Percentiles rank a stretch among this genome's conserved stretches.
Evolutionary conservation across 30 jellyfish, hydroid and myxozoan species (phyloP).

Genomic region (Cassiopea xamachana): DNA sequence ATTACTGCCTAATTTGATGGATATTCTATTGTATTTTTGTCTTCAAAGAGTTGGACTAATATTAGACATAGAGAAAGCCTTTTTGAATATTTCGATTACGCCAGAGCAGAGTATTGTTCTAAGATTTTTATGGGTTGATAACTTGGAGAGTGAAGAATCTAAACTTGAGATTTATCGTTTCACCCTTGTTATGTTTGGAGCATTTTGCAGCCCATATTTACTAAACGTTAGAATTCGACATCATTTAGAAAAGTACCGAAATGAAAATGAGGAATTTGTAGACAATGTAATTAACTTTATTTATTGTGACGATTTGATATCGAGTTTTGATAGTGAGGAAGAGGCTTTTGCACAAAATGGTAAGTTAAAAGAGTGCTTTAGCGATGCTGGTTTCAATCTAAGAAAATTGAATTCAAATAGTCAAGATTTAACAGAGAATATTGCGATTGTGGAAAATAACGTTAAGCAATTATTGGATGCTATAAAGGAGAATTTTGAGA

Average conservation of each 20-base stretch:
- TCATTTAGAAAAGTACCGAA: background rate
- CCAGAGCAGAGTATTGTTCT: background rate
- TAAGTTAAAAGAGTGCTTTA: background rate
- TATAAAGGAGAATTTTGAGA: background rate
- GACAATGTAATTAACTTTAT: background rate
- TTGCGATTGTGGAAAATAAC: background rate
- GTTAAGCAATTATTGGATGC: background rate
- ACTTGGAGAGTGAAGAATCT: background rate
- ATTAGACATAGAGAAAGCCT: conserved; percentile 32
- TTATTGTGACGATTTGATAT: background rate
- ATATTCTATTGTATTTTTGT: conserved; percentile 4
- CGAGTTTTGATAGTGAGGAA: background rate
- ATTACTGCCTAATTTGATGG: background rate
- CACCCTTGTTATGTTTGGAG: background rate
- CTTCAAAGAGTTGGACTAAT: background rate
- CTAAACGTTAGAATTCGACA: background rate
- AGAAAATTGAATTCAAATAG: background rate
- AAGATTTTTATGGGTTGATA: conserved; percentile 3
- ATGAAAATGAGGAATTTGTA: background rate
- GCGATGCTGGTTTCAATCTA: background rate
- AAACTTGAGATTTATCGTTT: background rate
- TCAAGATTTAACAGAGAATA: background rate
- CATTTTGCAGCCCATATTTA: background rate
- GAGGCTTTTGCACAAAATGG: background rate
- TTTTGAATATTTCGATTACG: background rate